Conservation (phyloP, 2,888 invertebrate species). For the Morinoia aosen region DNA sequence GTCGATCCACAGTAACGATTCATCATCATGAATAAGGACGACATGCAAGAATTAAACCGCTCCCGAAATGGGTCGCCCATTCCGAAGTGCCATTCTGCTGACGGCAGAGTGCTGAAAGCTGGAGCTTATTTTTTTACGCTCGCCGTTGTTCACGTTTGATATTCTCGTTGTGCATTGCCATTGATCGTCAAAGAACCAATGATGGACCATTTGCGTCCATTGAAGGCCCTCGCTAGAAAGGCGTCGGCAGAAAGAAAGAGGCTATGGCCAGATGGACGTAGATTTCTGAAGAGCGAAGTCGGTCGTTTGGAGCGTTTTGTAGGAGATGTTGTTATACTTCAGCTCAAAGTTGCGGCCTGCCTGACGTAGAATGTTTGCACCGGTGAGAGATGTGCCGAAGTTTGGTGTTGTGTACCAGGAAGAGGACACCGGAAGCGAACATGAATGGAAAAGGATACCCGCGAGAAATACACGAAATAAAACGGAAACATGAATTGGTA, state of each 20-base stretch:
- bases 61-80: too few relatives aligned
- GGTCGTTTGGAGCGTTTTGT: constrained; percentile 13
- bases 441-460: too few relatives aligned
- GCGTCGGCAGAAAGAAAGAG: neutral
- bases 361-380: neutral
- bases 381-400: neutral
- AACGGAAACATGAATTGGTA: too few relatives aligned
- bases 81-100: too few relatives aligned
- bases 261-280: neutral
- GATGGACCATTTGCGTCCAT: neutral
- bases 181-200: neutral
- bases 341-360: neutral
- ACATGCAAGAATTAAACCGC: too few relatives aligned
- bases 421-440: neutral
- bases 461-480: too few relatives aligned
- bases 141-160: neutral
- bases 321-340: neutral
- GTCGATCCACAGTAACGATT: too few relatives aligned
- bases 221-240: neutral
- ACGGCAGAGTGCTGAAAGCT: too few relatives aligned
- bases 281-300: neutral
- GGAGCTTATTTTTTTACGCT: too few relatives aligned
- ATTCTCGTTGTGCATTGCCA: neutral
- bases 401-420: neutral
- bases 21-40: too few relatives aligned